Conservation (phyloP, 2,113 vertebrate species). For the Lagenorhynchus albirostris region DNA sequence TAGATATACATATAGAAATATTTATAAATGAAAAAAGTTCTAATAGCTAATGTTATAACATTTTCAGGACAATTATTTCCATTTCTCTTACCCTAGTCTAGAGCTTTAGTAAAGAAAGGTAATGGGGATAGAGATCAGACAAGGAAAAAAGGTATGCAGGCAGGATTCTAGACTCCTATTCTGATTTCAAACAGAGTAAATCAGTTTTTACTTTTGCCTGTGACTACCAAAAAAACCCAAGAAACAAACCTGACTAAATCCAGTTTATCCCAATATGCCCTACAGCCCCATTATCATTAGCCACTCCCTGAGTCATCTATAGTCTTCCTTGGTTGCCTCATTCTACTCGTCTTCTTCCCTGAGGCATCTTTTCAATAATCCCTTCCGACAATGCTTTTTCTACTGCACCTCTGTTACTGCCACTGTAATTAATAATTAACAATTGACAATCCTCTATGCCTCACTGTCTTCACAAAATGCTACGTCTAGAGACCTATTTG, state of each 20-base stretch:
- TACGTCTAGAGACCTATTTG: background rate
- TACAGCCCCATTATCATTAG: background rate
- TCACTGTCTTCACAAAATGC: constrained; percentile 22
- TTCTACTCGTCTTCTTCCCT: background rate
- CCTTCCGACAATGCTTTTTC: background rate
- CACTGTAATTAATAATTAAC: constrained; percentile 18
- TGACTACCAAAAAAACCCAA: background rate
- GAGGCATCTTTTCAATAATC: background rate
- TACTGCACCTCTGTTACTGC: background rate
- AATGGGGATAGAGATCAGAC: background rate
- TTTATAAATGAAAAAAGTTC: background rate
- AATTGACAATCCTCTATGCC: background rate
- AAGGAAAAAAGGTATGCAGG: background rate
- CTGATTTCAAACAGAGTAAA: background rate
- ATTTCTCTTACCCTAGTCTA: background rate
- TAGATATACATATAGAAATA: background rate
- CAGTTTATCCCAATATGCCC: background rate
- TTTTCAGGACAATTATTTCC: background rate
- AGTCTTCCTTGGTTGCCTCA: background rate
- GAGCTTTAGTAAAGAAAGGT: background rate
- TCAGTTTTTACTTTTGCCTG: background rate
- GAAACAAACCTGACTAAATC: background rate
- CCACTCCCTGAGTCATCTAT: background rate
- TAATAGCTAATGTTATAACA: background rate
- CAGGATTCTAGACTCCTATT: background rate